Percentiles rank a stretch among this genome's conserved stretches.
Conservation (phyloP, 64 coral and sea anemone genomes). For the Anthopleura sola region DNA sequence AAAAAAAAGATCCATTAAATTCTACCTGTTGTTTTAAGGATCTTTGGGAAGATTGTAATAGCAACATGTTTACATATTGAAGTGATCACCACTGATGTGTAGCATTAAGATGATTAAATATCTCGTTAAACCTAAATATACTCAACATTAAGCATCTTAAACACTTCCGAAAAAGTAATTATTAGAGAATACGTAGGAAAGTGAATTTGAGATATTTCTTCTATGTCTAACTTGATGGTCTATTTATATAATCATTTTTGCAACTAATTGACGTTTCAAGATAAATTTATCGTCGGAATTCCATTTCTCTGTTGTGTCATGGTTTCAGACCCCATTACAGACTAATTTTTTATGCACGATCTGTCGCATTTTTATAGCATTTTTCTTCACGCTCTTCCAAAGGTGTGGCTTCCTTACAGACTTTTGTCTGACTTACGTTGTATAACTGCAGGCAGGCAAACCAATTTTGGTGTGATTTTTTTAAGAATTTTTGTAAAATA, state of each 20-base stretch:
- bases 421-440: neutral
- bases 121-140: neutral
- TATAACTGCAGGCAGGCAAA: neutral
- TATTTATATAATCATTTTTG: neutral
- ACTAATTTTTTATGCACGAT: neutral
- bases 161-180: conserved; percentile 4
- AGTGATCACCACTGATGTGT: neutral
- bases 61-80: neutral
- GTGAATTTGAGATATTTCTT: neutral
- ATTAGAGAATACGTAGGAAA: neutral
- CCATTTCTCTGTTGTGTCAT: neutral
- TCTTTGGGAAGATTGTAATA: neutral
- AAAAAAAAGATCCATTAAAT: neutral
- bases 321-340: neutral
- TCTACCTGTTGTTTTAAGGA: neutral
- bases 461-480: neutral
- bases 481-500: neutral
- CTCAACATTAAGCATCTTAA: neutral
- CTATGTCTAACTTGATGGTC: neutral
- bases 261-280: neutral
- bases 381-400: neutral
- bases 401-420: neutral
- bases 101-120: conserved; percentile 1
- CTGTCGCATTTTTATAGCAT: neutral
- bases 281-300: neutral